phyloP scores from a whole-genome alignment of 2,888 invertebrate genomes.

The Noctua janthe region DNA sequence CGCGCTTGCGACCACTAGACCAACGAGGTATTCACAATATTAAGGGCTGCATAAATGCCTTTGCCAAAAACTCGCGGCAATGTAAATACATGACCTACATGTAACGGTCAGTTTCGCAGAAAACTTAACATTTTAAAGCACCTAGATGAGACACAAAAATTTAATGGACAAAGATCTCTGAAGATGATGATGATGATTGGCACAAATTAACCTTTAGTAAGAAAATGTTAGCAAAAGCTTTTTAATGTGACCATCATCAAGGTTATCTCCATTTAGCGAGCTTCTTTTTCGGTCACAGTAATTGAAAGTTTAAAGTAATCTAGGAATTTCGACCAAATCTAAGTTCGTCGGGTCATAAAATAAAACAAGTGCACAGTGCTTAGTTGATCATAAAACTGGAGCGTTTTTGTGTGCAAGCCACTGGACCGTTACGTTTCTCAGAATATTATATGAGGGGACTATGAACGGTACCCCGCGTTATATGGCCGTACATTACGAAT shows the following conservation, averaged over 20 bases:
- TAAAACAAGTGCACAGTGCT: constrained; percentile 72
- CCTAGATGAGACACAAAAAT: constrained; percentile 32
- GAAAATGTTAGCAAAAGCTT: constrained; percentile 40
- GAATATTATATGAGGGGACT: constrained; percentile 80
- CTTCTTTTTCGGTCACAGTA: constrained; percentile 51
- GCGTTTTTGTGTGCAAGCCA: constrained; percentile 79
- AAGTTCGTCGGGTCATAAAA: constrained; percentile 79
- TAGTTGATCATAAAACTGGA: constrained; percentile 82
- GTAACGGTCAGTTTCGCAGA: constrained; percentile 24
- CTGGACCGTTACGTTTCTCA: constrained; percentile 84
- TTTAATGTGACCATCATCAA: constrained; percentile 36
- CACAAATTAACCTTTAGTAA: constrained; percentile 40
- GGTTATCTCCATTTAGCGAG: constrained; percentile 43
- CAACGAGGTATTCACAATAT: neutral
- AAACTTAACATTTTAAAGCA: constrained; percentile 20
- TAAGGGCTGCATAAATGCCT: neutral
- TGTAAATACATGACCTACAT: neutral
- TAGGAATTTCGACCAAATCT: constrained; percentile 79
- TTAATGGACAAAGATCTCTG: constrained; percentile 32
- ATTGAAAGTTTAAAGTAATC: constrained; percentile 67
- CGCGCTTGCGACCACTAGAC: neutral
- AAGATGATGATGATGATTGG: constrained; percentile 51
- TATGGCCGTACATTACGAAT: constrained; percentile 80
- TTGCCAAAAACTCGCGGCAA: neutral
- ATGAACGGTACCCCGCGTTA: constrained; percentile 81